Evolutionary conservation across 30 jellyfish, hydroid and myxozoan species (phyloP), one percentile per base, ranked within the genome.

Genomic region (Aurelia sp.): DNA sequence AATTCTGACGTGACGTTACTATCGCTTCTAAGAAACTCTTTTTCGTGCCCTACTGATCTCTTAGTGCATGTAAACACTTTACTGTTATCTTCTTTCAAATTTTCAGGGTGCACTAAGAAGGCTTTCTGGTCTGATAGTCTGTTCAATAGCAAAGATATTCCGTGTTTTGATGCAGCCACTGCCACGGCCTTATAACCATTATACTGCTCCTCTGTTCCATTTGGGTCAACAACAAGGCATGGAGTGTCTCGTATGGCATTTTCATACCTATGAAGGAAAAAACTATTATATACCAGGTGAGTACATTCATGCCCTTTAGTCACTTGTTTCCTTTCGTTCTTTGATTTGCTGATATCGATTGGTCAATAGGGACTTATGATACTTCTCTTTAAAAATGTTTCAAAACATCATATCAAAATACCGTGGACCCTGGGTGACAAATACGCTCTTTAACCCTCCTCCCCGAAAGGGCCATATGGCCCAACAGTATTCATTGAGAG

Each of bases 61-160:
- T 78, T 58, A 61, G 92, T 82, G 64, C 96, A 92, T 40, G 98
- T 92, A 59, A 92, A 92, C 92, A 96, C 89, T 62, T 58, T 81
- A 53, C 95, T 74, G 83, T 90, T 77, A 65, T 87, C 95, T 18
- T 84, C 86, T 23, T 92, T 81, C 21, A 73, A 53, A 15, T 87
- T 77, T 37, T 67, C 71, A 3, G 98, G 97, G 51, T 78, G 90
- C 4, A 87, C 87, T 6, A 92, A 81, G 53, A 86, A 92, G n/a
- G 96, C 97, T 51, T 84, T 75, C 58, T 48, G 88, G 61, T 92
- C 96, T 50, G 77, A 23, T 57, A 33, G 61, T 78, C 96, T 82
- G 59, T 75, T 83, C 16, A 86, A 52, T 40, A 92, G 92, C 60
- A 88, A 66, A 5, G 89, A 84, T 21, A 92, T 78, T 27, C 98